A percentile compares a stretch with the other conserved stretches of the same genome.
These are phyloP conservation scores for Lamproptera curius DNA, from an alignment of 2,888 invertebrate species.

Conservation along the genomic window DNA sequence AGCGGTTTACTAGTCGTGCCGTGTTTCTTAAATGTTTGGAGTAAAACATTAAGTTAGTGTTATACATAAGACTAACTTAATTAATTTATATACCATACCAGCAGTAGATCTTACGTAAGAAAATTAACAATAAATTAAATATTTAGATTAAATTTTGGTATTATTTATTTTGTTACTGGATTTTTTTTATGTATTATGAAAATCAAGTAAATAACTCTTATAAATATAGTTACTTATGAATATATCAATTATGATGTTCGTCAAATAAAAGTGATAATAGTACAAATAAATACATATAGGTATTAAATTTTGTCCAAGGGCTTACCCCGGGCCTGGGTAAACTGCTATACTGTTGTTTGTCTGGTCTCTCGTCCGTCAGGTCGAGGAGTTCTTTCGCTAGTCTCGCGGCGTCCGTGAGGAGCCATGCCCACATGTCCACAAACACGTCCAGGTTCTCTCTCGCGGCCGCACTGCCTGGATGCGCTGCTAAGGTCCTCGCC, in stretches of 20 bases:
- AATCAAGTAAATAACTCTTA: too few relatives aligned
- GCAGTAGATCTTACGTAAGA: too few relatives aligned
- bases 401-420: slow-evolving; percentile 93
- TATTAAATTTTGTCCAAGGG: slow-evolving; percentile 24
- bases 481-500: slow-evolving; percentile 92
- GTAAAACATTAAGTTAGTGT: background rate
- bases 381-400: slow-evolving; percentile 94
- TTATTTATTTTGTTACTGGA: too few relatives aligned
- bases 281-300: too few relatives aligned
- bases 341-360: slow-evolving; percentile 87
- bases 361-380: slow-evolving; percentile 80
- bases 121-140: too few relatives aligned
- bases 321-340: slow-evolving; percentile 95
- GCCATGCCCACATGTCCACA: slow-evolving; percentile 96
- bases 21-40: slow-evolving; percentile 88
- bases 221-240: too few relatives aligned
- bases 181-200: too few relatives aligned
- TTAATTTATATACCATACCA: too few relatives aligned
- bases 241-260: too few relatives aligned
- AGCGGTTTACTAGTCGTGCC: slow-evolving; percentile 96
- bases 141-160: too few relatives aligned
- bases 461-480: slow-evolving; percentile 96
- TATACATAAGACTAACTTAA: background rate
- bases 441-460: slow-evolving; percentile 98
- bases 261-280: too few relatives aligned